These are phyloP conservation scores for Pollenia griseotomentosa DNA, from an alignment of 2,888 invertebrate species.

Conservation along the genomic window DNA sequence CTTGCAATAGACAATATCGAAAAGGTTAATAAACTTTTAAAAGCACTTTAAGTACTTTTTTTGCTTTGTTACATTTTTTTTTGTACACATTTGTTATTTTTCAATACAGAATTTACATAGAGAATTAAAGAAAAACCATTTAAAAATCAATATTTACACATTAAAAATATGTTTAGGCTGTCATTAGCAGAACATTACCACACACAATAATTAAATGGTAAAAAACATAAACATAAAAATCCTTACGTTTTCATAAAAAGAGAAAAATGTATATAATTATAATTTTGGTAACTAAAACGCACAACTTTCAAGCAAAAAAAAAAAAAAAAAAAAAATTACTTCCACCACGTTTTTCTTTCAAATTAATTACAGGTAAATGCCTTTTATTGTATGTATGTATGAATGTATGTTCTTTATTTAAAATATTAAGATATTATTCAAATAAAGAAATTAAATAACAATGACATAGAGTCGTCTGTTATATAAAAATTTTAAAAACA, in stretches of 20 bases:
- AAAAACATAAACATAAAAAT: background rate
- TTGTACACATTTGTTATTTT: slow-evolving; percentile 1
- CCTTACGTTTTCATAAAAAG: background rate
- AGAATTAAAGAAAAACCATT: slow-evolving; percentile 28
- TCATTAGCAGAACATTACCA: slow-evolving; percentile 20
- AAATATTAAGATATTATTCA: too few species aligned
- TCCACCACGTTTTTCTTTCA: too few species aligned
- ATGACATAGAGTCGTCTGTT: too few species aligned
- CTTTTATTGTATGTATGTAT: too few species aligned
- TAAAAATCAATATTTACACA: slow-evolving; percentile 54
- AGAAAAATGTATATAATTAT: too few species aligned
- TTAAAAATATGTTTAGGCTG: background rate
- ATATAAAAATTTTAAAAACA: too few species aligned
- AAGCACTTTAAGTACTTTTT: background rate
- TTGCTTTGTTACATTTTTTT: background rate
- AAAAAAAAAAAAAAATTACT: too few species aligned
- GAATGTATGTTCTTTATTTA: too few species aligned
- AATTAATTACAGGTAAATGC: too few species aligned
- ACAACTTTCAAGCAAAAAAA: background rate
- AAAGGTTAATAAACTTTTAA: slow-evolving; percentile 69
- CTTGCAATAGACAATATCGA: slow-evolving; percentile 51
- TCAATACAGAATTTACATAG: slow-evolving; percentile 23
- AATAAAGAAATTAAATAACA: too few species aligned
- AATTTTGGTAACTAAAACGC: background rate
- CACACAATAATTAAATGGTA: background rate